Evolutionary conservation across 2,888 invertebrate species (phyloP), one percentile per base, ranked within the genome.

Genomic region (Tupiocoris notatus): DNA sequence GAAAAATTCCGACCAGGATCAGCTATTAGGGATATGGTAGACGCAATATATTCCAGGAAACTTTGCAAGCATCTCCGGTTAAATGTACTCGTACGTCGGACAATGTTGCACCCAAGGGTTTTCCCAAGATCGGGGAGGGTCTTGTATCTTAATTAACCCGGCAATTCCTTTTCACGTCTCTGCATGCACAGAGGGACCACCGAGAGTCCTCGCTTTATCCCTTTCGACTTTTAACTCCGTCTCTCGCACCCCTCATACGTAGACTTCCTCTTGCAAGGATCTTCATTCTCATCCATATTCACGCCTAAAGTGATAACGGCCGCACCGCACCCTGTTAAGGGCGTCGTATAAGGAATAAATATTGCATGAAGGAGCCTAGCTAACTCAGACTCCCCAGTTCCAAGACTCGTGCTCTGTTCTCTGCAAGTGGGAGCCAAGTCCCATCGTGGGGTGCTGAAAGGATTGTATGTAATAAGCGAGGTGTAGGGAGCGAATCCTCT

Each of bases 271-370:
- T 39, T 39, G 39, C 39, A 39, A 39, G 39, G 39, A 39, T 39
- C 39, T 39, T 39, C 39, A 39, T 39, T 54, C 62, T 76, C 68
- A 76, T 76, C 76, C 76, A 76, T 76, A 76, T 76, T 76, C 76
- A 76, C 62, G 65, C 61, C 61, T 57, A 76, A 76, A 68, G 76
- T 76, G 76, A 76, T 76, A 76, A 76, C 76, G 56, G 67, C 65
- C 22, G 66, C 39, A 66, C 39, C 39, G 39, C 39, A 39, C 39
- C 12, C 39, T 12, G 39, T 39, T 39, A 39, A 39, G 39, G 39
- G 39, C 39, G 39, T 39, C 39, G 39, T 39, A 39, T 39, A 39
- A 39, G 39, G 39, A 39, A 39, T 39, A 39, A 39, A 39, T 39
- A 39, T 39, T 39, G 39, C 39, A 39, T 39, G 39, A 39, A 39